phyloP scores from a whole-genome alignment of 2,888 invertebrate genomes.

The Lissocephala sabroskyi region DNA sequence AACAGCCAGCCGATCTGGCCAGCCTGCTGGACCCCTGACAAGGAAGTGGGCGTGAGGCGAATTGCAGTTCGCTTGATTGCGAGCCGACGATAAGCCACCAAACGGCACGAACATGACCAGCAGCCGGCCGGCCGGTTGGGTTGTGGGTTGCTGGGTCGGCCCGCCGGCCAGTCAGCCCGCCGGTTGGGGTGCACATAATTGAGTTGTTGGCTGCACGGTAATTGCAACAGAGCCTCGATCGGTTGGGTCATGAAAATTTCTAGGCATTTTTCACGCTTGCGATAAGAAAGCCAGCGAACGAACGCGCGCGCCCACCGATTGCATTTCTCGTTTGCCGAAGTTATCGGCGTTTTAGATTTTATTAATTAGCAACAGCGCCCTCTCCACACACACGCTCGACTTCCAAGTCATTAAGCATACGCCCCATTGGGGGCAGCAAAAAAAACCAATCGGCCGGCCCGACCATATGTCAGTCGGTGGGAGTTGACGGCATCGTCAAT shows the following conservation, averaged over 20 bases:
- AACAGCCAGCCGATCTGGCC: background rate
- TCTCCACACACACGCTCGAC: background rate
- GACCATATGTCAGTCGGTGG: too few species aligned
- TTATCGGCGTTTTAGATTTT: slow-evolving; percentile 43
- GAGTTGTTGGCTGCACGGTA: slow-evolving; percentile 29
- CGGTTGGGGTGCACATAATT: slow-evolving; percentile 26
- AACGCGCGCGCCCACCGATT: too few species aligned
- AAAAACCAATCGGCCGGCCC: too few species aligned
- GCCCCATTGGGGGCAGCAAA: too few species aligned
- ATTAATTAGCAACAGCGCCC: slow-evolving; percentile 43
- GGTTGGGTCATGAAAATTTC: slow-evolving; percentile 20
- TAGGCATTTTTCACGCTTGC: slow-evolving; percentile 20
- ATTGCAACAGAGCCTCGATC: slow-evolving; percentile 3
- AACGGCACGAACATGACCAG: too few species aligned
- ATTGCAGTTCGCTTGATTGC: too few species aligned
- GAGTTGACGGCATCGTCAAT: too few species aligned
- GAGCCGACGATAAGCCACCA: background rate
- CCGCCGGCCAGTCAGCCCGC: slow-evolving; percentile 14
- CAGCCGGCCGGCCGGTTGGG: background rate
- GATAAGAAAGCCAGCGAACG: slow-evolving; percentile 33
- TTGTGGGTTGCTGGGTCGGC: background rate
- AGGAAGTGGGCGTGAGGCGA: slow-evolving; percentile 12
- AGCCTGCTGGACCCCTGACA: background rate
- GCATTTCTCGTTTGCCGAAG: too few species aligned
- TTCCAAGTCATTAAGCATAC: slow-evolving; percentile 19